Percentiles rank a stretch among this genome's conserved stretches.
These are phyloP conservation scores for Gallinago media DNA, from an alignment of 2,113 vertebrate genomes.

Conservation along the genomic window DNA sequence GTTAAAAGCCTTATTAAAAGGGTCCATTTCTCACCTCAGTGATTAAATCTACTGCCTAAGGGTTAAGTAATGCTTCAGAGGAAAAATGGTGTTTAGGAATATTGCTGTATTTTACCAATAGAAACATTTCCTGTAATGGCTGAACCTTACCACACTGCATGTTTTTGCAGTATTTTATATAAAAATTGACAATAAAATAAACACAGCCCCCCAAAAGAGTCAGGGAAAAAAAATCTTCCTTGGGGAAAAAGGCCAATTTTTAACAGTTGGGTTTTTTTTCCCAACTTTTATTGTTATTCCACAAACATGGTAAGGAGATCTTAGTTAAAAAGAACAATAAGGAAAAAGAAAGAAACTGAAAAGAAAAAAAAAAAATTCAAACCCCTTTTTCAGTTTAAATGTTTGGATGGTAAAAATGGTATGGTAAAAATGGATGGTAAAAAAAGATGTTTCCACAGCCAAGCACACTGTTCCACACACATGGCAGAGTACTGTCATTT, in stretches of 20 bases:
- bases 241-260: neutral
- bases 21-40: slow-evolving; percentile 30
- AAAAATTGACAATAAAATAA: neutral
- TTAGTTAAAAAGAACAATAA: neutral
- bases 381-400: neutral
- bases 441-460: neutral
- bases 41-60: slow-evolving; percentile 10
- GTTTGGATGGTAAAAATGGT: neutral
- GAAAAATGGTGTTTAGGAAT: slow-evolving; percentile 17
- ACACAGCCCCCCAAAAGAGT: neutral
- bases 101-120: neutral
- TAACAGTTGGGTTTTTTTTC: neutral
- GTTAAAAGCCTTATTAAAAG: slow-evolving; percentile 55
- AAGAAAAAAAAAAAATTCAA: neutral
- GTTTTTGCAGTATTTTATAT: neutral
- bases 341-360: neutral
- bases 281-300: neutral
- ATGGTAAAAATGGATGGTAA: too few species aligned
- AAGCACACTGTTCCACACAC: neutral
- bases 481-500: neutral
- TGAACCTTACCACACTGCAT: neutral
- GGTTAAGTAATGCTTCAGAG: slow-evolving; percentile 34
- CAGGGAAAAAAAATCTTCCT: neutral
- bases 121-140: neutral
- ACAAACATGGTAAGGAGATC: neutral